Base-by-base conservation (phyloP, 2,113 vertebrate species). In the Siniperca chuatsi region DNA sequence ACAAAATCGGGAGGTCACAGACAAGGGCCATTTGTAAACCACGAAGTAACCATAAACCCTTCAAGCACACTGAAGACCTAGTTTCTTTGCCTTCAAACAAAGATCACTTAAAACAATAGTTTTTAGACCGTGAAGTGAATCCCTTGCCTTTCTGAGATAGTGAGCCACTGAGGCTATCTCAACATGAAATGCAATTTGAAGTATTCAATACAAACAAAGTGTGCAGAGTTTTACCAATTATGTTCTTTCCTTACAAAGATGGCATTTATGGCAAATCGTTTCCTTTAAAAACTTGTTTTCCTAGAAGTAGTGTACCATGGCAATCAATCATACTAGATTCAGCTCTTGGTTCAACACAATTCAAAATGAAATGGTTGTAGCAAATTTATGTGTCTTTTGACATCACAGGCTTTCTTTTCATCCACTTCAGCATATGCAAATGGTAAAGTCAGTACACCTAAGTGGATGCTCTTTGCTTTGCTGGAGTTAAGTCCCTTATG, bases 221-320 rank as follows among this genome's bases (percentile, higher is more conserved):
- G 15, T 79, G 46, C 21, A 62, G 21, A 66, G 23, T 58, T 84
- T 58, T 50, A 66, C 55, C 55, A 72, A 48, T 54, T 42, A 61
- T 55, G n/a, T 54, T 29, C 37, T 5, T 52, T 77, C 10, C 33
- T 75, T 60, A 69, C 46, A 88, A 79, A 80, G 33, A 71, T n/a
- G 7, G 77, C 69, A 60, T 89, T 77, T 89, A 93, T 93, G 92
- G 93, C 91, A 92, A 88, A 76, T 80, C 23, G 48, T 82, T 65
- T 54, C 7, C 21, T 78, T 79, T 44, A 79, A 82, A 87, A 79
- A 50, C 12, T 0, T 78, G 10, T 83, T 87, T 68, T 82, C 1
- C 66, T 48, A 25, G 3, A 67, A 83, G 55, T 57, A 79, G 29
- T 81, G 40, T 69, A 79, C 71, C 64, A 89, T 85, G 89, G 89